phyloP scores from a whole-genome alignment of 2,113 vertebrate genomes.

The Nycticryphes semicollaris region DNA sequence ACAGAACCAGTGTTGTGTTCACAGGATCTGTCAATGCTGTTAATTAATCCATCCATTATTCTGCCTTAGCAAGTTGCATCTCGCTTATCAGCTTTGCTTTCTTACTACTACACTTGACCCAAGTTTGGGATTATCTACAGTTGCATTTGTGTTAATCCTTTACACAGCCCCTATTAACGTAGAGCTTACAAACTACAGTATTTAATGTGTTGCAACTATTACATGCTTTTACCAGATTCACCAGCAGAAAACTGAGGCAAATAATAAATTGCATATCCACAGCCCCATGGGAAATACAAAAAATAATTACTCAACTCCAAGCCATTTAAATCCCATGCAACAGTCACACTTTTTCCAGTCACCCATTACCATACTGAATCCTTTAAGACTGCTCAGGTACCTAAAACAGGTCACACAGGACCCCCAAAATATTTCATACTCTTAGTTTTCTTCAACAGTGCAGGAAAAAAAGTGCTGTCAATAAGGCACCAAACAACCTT shows the following conservation, averaged over 20 bases:
- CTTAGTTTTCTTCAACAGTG: not conserved
- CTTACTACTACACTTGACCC: not conserved
- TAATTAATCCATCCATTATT: not conserved
- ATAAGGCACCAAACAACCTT: not conserved
- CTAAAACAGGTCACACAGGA: accelerated
- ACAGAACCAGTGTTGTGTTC: accelerated
- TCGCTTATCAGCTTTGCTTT: not conserved
- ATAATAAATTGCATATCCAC: not conserved
- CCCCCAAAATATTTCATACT: not conserved
- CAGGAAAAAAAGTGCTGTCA: not conserved
- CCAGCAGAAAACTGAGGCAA: not conserved
- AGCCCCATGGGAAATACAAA: not conserved
- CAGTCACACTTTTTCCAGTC: not conserved
- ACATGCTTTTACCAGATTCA: not conserved
- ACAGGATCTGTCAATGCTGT: not conserved
- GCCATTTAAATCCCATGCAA: not conserved
- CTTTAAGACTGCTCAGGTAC: not conserved
- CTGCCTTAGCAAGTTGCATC: not conserved
- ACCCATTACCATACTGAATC: not conserved
- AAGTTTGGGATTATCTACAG: not conserved
- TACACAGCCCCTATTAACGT: accelerated
- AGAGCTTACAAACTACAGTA: not conserved
- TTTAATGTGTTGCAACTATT: not conserved
- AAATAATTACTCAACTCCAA: not conserved
- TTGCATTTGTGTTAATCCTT: not conserved